These are phyloP conservation scores for Eristalinus aeneus DNA, from an alignment of 2,888 invertebrate genomes.

Conservation along the genomic window DNA sequence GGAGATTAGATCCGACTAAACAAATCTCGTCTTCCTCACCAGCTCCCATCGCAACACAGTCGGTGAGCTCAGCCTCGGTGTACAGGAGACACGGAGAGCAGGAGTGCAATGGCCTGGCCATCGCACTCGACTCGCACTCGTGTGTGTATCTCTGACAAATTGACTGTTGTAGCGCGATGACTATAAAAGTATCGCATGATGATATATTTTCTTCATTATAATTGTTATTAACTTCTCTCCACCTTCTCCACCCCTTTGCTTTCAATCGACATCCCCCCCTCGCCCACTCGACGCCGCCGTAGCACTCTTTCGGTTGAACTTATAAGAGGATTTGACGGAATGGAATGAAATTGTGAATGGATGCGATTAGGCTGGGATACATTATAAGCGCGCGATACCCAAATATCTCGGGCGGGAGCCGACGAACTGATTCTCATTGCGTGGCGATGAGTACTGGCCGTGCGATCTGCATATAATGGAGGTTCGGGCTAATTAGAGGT, in stretches of 20 bases:
- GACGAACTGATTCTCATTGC: conserved; percentile 10
- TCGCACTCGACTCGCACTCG: neutral
- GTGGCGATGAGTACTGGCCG: neutral
- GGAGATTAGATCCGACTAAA: conserved; percentile 39
- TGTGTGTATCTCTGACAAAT: conserved; percentile 49
- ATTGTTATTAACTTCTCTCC: conserved; percentile 35
- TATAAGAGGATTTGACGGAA: conserved; percentile 46
- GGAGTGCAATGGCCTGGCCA: conserved; percentile 46
- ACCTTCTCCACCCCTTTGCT: neutral
- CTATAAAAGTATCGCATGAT: conserved; percentile 53
- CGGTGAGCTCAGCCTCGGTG: neutral
- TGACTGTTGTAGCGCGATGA: conserved; percentile 52
- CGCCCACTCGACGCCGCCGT: neutral
- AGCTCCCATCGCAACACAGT: neutral
- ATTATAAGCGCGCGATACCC: conserved; percentile 10
- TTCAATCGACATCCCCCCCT: neutral
- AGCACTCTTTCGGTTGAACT: conserved; percentile 3
- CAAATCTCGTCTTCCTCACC: neutral
- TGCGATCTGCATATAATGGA: conserved; percentile 51
- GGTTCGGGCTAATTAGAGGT: conserved; percentile 28
- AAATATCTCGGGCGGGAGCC: neutral
- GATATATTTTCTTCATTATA: conserved; percentile 50
- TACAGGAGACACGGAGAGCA: conserved; percentile 19
- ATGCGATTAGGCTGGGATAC: conserved; percentile 39
- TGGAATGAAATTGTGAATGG: conserved; percentile 43